Conservation (phyloP, 2,888 invertebrate species). For the Galeruca laticollis region DNA sequence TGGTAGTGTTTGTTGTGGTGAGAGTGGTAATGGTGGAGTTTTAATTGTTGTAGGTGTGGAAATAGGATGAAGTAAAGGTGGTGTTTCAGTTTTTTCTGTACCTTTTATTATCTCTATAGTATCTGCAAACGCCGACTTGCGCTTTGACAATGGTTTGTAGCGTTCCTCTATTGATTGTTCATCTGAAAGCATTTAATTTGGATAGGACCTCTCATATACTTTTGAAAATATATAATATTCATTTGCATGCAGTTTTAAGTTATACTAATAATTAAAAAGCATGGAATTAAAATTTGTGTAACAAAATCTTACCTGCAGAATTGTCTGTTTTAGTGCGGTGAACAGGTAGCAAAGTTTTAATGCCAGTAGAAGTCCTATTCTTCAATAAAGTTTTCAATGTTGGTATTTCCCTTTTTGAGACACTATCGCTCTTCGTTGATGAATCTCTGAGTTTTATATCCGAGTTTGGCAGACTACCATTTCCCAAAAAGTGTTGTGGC, state of each 20-base stretch:
- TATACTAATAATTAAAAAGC: too few relatives aligned
- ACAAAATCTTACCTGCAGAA: constrained; percentile 16
- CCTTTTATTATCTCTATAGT: constrained; percentile 52
- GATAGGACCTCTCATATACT: neutral
- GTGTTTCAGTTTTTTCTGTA: constrained; percentile 44
- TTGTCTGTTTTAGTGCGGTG: constrained; percentile 35
- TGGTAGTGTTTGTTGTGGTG: constrained; percentile 35
- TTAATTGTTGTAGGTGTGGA: constrained; percentile 31
- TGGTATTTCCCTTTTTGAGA: constrained; percentile 60
- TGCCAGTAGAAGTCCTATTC: constrained; percentile 66
- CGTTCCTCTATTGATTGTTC: constrained; percentile 22
- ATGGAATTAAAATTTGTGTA: neutral
- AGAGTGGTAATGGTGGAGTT: constrained; percentile 24
- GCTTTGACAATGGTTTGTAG: constrained; percentile 46
- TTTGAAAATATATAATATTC: neutral
- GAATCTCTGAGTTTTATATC: constrained; percentile 64
- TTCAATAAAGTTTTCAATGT: constrained; percentile 60
- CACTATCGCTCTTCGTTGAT: constrained; percentile 60
- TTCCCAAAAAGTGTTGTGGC: constrained; percentile 54
- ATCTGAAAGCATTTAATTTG: constrained; percentile 2
- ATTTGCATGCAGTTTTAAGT: too few relatives aligned
- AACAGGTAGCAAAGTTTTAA: constrained; percentile 69
- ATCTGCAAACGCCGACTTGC: constrained; percentile 52
- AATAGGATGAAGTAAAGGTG: constrained; percentile 24
- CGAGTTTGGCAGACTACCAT: constrained; percentile 60